These are phyloP conservation scores for Gopherus evgoodei DNA, from an alignment of 2,113 vertebrate genomes.

Conservation along the genomic window DNA sequence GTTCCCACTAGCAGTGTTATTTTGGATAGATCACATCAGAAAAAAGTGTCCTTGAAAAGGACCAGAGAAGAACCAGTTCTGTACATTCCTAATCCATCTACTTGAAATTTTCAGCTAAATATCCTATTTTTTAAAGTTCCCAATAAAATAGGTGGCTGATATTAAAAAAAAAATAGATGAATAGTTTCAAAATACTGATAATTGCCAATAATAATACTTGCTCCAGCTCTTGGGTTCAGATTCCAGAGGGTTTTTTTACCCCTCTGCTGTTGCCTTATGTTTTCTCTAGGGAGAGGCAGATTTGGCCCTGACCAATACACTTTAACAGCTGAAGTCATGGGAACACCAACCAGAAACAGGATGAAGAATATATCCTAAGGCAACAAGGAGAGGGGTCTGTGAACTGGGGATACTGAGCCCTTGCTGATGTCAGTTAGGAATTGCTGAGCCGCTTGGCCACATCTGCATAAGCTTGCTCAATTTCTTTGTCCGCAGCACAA, in stretches of 20 bases:
- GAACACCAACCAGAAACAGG: constrained; percentile 41
- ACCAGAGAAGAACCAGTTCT: not conserved
- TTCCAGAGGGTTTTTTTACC: constrained; percentile 4
- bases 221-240: constrained; percentile 4
- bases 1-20: not conserved
- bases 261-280: not conserved
- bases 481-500: constrained; percentile 91
- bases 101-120: constrained; percentile 14
- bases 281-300: not conserved
- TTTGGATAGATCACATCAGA: not conserved
- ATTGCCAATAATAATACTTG: constrained; percentile 28
- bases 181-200: constrained; percentile 47
- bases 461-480: constrained; percentile 92
- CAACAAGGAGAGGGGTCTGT: constrained; percentile 59
- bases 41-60: not conserved
- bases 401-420: constrained; percentile 36
- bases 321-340: constrained; percentile 17
- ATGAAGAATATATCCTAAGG: constrained; percentile 57
- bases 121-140: not conserved
- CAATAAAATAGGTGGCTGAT: not conserved
- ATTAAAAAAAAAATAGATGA: constrained; percentile 13
- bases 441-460: constrained; percentile 92
- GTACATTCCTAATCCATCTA: not conserved
- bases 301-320: not conserved
- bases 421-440: constrained; percentile 72